Percentiles rank a stretch among this genome's conserved stretches.
phyloP scores from a whole-genome alignment of 2,888 invertebrate species.

The Ptycholaimellus sp. region DNA sequence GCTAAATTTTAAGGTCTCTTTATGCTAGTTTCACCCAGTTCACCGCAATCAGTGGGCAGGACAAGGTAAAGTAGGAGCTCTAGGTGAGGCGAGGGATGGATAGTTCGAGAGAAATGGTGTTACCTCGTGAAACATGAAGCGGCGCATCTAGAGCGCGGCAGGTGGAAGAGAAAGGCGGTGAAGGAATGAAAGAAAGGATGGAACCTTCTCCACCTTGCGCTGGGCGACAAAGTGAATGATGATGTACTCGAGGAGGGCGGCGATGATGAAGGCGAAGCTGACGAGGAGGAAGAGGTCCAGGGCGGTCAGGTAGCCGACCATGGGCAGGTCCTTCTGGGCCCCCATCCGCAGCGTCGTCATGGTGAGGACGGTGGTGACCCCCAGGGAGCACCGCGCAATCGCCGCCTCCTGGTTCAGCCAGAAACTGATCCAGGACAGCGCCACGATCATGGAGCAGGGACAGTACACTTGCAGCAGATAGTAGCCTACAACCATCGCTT shows the following conservation, averaged over 20 bases:
- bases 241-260: slow-evolving; percentile 56
- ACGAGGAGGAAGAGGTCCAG: slow-evolving; percentile 54
- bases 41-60: no score
- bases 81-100: no score
- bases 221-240: slow-evolving; percentile 43
- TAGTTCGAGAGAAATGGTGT: no score
- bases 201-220: neutral
- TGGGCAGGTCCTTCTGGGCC: slow-evolving; percentile 50
- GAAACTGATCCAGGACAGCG: slow-evolving; percentile 43
- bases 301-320: no score
- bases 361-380: slow-evolving; percentile 54
- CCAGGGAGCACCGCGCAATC: slow-evolving; percentile 51
- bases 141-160: no score
- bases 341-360: slow-evolving; percentile 48
- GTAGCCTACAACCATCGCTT: no score
- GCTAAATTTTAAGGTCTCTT: no score
- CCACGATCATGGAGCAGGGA: slow-evolving; percentile 32
- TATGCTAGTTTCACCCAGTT: no score
- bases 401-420: slow-evolving; percentile 41
- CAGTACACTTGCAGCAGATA: slow-evolving; percentile 33
- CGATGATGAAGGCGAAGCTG: slow-evolving; percentile 53
- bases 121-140: no score
- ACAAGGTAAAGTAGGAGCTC: no score
- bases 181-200: no score
- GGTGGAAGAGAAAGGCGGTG: no score